These are phyloP conservation scores for Momotus momota DNA, from an alignment of 2,797 vertebrate genomes.

Conservation along the genomic window DNA sequence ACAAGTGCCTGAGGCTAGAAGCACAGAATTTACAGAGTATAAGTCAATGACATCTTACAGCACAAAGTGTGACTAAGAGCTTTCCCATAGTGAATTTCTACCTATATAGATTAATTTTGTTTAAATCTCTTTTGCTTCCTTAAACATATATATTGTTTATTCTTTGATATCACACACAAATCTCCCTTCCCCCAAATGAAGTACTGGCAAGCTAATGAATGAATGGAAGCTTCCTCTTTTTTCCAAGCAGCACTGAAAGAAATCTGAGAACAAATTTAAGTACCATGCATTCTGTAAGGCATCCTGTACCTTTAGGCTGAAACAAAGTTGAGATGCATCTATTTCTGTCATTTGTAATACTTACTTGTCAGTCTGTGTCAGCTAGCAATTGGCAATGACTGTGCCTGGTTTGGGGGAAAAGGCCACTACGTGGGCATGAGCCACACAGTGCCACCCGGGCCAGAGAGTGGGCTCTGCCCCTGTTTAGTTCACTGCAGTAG, in stretches of 20 bases:
- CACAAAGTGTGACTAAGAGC: not conserved
- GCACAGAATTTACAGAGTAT: not conserved
- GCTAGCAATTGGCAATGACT: too few relatives aligned
- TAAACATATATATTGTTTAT: not conserved
- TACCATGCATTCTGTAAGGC: not conserved
- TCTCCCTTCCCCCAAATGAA: not conserved
- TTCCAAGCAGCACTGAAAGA: not conserved
- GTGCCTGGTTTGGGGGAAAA: not conserved
- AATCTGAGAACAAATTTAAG: not conserved
- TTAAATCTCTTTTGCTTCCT: not conserved
- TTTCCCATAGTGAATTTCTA: not conserved
- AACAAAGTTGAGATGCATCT: not conserved
- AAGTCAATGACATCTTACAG: not conserved
- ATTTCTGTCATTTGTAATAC: not conserved
- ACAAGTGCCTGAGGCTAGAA: not conserved
- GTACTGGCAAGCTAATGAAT: not conserved
- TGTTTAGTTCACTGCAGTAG: not conserved
- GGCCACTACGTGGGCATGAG: not conserved
- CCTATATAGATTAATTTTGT: not conserved
- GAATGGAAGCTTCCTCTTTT: not conserved
- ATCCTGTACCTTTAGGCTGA: not conserved
- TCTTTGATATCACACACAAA: not conserved
- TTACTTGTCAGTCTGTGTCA: not conserved
- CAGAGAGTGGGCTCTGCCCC: not conserved
- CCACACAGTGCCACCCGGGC: not conserved